Evolutionary conservation across 2,888 invertebrate genomes (phyloP).

Genomic region (Microctonus aethiopoides): DNA sequence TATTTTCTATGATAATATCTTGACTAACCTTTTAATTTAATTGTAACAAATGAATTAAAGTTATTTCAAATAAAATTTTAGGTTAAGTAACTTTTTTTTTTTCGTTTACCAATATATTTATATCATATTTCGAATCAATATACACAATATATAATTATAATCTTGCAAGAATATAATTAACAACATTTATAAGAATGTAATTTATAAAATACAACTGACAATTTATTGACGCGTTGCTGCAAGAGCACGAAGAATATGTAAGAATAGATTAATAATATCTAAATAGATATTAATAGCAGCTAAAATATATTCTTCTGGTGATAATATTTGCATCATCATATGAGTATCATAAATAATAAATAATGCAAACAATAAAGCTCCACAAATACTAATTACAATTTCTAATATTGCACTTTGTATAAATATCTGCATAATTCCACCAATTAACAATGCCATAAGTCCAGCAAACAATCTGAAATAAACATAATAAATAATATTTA

Average conservation of each 20-base stretch:
- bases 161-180: too few species aligned
- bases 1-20: too few species aligned
- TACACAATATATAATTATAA: too few species aligned
- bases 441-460: constrained; percentile 76
- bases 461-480: constrained; percentile 75
- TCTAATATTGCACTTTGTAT: constrained; percentile 79
- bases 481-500: neutral
- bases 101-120: neutral
- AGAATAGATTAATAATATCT: constrained; percentile 88
- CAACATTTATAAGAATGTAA: too few species aligned
- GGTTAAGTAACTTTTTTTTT: neutral
- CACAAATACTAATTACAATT: constrained; percentile 77
- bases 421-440: constrained; percentile 80
- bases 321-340: constrained; percentile 82
- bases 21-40: too few species aligned
- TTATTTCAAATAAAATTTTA: too few species aligned
- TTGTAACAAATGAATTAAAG: too few species aligned
- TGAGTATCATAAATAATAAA: constrained; percentile 89
- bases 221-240: constrained; percentile 69
- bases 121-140: too few species aligned
- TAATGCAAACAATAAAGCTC: constrained; percentile 81
- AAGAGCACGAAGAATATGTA: constrained; percentile 81
- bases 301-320: constrained; percentile 88
- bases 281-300: constrained; percentile 88
- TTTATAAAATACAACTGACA: too few species aligned